Conservation (phyloP, 2,797 vertebrate species). For the Falco rusticolus region DNA sequence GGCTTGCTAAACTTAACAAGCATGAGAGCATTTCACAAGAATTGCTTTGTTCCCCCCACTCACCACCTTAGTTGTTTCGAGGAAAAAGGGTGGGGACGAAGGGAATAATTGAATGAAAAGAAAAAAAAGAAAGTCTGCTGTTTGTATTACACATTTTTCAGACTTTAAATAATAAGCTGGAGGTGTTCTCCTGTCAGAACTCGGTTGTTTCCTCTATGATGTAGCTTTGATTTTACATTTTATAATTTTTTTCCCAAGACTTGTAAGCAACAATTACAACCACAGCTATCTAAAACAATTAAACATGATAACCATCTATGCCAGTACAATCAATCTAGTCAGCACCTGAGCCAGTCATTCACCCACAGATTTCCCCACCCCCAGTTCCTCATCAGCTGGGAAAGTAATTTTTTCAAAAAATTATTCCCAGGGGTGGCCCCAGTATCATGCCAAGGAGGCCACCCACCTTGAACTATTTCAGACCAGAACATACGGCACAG, state of each 20-base stretch:
- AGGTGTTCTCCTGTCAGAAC: background rate
- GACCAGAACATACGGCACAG: background rate
- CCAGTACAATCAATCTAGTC: background rate
- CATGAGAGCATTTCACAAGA: background rate
- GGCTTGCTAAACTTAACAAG: background rate
- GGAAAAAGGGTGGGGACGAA: background rate
- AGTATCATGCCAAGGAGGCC: background rate
- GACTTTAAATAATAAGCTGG: background rate
- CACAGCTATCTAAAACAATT: background rate
- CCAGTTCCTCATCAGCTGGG: background rate
- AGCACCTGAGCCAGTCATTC: background rate
- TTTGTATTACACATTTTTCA: background rate
- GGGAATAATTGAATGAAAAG: background rate
- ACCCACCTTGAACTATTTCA: constrained; percentile 19
- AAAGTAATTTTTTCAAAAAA: constrained; percentile 8
- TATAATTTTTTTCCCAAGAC: background rate
- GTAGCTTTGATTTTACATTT: background rate
- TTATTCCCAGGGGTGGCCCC: background rate
- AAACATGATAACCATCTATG: background rate
- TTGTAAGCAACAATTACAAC: background rate
- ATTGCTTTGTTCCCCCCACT: background rate
- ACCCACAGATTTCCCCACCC: background rate
- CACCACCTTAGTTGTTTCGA: background rate
- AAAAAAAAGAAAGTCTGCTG: background rate
- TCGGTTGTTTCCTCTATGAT: background rate